A percentile compares a stretch with the other conserved stretches of the same genome.
Conservation (phyloP, 2,797 vertebrate species). For the Thamnophis elegans region DNA sequence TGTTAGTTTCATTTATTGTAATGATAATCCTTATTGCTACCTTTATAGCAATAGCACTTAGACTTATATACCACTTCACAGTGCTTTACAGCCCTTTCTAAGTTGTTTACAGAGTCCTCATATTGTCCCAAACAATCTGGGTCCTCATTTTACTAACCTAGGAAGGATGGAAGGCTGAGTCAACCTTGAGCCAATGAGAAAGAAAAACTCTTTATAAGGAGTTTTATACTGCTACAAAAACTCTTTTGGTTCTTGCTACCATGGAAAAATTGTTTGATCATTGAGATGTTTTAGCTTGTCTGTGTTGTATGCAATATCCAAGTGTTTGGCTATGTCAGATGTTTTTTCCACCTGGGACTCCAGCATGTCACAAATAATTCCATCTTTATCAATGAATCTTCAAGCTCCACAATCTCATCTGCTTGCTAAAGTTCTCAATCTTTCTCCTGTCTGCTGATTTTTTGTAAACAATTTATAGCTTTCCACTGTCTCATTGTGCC, state of each 20-base stretch:
- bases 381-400: neutral
- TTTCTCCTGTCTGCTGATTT: neutral
- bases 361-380: neutral
- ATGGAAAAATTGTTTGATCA: neutral
- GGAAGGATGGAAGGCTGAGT: neutral
- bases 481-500: neutral
- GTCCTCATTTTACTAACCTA: neutral
- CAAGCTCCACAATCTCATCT: neutral
- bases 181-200: too few relatives aligned
- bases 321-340: neutral
- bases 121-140: neutral
- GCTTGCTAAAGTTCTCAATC: neutral
- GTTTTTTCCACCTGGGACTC: neutral
- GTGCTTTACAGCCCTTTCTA: neutral
- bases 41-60: neutral
- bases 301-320: neutral
- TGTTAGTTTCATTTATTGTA: neutral
- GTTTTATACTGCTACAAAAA: neutral
- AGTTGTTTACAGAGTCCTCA: neutral
- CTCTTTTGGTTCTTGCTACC: neutral
- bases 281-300: neutral
- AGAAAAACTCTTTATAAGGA: neutral
- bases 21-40: neutral
- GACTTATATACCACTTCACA: too few relatives aligned
- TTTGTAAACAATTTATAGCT: neutral